Evolutionary conservation across 2,888 invertebrate species (phyloP), one percentile per base, ranked within the genome.

Genomic region (Liopterus haemorrhoidalis): DNA sequence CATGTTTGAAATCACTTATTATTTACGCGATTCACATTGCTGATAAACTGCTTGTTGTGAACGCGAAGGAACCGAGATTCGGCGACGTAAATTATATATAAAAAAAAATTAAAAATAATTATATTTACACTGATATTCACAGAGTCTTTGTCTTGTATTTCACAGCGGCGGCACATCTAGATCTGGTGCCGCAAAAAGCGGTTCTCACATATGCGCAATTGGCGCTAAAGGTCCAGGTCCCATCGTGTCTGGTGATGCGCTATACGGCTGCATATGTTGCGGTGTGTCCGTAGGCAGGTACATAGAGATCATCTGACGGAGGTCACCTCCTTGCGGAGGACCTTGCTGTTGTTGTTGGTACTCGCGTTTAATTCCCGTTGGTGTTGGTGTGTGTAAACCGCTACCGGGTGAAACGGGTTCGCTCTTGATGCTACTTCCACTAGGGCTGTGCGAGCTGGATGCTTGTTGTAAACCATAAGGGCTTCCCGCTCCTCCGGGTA

Each of bases 371-470:
- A 85, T 64, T 24, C 54, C 65, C 57, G 60, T 68, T 30, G 68
- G 72, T 64, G 61, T 75, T 64, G 60, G 75, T 66, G 58, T 75
- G 67, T 66, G 71, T 69, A 70, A 75, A 62, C 71, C 69, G 75
- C 85, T 70, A 72, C 74, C 81, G 37, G 89, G 86, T 41, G 88
- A 87, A 59, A 88, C 86, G 20, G 89, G 87, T 68, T 91, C 90
- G 40, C 89, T 89, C 67, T 90, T 90, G 63, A 89, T 86, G 64
- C 87, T 88, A 52, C 85, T 86, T 56, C 87, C 88, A 65, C 87
- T 87, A 38, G 89, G 89, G 60, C 87, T 86, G 69, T 89, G 87
- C 50, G 83, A 82, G 4, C 82, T 81, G 27, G 80, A 78, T 39
- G 77, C 82, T 69, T 76, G 81, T 55, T 79, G 81, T 57, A 82